Evolutionary conservation across 2,888 invertebrate species (phyloP).

Genomic region (Ophioninae sp.): DNA sequence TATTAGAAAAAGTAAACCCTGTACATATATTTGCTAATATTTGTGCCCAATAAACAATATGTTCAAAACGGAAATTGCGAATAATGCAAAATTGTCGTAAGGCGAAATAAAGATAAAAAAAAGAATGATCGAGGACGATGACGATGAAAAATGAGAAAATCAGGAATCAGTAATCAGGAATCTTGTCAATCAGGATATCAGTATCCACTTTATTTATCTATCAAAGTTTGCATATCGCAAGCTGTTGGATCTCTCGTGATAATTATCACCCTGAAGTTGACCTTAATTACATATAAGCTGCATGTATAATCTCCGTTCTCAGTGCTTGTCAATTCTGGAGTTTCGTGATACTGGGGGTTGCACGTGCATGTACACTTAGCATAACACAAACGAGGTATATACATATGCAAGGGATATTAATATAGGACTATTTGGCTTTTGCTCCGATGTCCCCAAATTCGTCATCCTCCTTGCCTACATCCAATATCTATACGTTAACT

Average conservation of each 20-base stretch:
- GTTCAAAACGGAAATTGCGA: too few relatives aligned
- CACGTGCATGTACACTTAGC: conserved; percentile 18
- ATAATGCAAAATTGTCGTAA: background rate
- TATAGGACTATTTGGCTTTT: conserved; percentile 30
- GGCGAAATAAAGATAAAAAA: background rate
- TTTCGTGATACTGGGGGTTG: conserved; percentile 10
- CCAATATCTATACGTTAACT: conserved; percentile 25
- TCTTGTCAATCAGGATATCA: conserved; percentile 37
- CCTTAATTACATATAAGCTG: conserved; percentile 51
- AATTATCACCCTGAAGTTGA: conserved; percentile 46
- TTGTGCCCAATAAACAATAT: too few relatives aligned
- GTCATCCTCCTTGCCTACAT: conserved; percentile 9
- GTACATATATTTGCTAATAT: too few relatives aligned
- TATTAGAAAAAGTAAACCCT: too few relatives aligned
- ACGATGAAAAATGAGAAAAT: conserved; percentile 15
- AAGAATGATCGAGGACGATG: background rate
- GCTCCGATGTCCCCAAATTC: conserved; percentile 39
- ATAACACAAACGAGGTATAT: conserved; percentile 1
- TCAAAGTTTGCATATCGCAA: background rate
- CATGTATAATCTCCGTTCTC: conserved; percentile 31
- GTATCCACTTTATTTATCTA: conserved; percentile 42
- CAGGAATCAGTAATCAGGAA: background rate
- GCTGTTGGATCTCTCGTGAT: conserved; percentile 1
- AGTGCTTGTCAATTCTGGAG: conserved; percentile 34
- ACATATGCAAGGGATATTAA: conserved; percentile 31